Evolutionary conservation across 2,888 invertebrate species (phyloP).

Genomic region (Drosophila crucigera): DNA sequence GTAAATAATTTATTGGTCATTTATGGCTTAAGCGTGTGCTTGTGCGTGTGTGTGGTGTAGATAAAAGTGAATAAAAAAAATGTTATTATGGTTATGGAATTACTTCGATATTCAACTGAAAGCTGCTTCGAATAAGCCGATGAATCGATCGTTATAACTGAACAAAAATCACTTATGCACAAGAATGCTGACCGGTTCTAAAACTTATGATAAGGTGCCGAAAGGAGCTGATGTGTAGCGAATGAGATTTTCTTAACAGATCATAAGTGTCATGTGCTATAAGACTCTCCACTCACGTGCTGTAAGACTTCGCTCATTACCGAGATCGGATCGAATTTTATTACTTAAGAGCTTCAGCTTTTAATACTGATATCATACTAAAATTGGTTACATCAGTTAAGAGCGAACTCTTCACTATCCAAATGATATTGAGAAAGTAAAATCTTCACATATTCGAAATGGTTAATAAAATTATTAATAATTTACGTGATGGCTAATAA

Average conservation of each 20-base stretch:
- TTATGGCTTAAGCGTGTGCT: conserved; percentile 26
- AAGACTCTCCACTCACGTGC: background rate
- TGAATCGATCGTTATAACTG: conserved; percentile 36
- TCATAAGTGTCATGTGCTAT: conserved; percentile 5
- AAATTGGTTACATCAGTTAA: background rate
- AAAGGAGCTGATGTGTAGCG: conserved; percentile 4
- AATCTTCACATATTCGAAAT: background rate
- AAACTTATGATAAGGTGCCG: conserved; percentile 4
- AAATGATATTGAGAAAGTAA: background rate
- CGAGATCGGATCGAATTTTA: conserved; percentile 8
- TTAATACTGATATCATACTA: background rate
- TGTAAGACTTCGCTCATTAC: background rate
- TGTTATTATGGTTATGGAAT: conserved; percentile 48
- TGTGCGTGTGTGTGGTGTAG: conserved; percentile 12
- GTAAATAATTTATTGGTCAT: conserved; percentile 62
- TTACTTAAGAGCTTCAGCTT: background rate
- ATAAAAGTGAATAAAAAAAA: conserved; percentile 50
- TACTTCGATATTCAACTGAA: conserved; percentile 35
- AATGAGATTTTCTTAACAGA: conserved; percentile 1
- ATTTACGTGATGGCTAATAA: background rate
- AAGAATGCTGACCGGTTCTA: conserved; percentile 19
- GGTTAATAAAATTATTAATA: background rate
- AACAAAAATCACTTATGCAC: conserved; percentile 23
- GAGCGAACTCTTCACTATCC: background rate
- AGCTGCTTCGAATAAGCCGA: conserved; percentile 31